Evolutionary conservation across 2,113 vertebrate species (phyloP).

Genomic region (Trichomycterus rosablanca): DNA sequence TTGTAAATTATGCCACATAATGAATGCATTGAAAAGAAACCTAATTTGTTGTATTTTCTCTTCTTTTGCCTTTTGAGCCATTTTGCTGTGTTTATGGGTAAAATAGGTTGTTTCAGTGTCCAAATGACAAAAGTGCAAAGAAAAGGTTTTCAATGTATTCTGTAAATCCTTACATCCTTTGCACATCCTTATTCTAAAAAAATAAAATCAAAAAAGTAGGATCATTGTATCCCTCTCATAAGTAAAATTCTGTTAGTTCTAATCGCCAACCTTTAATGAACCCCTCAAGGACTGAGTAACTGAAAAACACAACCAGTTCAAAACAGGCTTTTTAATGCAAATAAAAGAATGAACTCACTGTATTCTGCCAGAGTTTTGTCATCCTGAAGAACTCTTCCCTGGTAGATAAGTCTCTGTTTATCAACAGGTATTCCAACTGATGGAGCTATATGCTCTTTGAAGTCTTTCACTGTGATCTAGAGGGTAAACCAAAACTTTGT

Average conservation of each 20-base stretch:
- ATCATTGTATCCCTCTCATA: background rate
- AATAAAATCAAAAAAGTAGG: background rate
- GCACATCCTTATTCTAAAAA: no score
- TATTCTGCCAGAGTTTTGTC: slow-evolving; percentile 87
- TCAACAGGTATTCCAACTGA: slow-evolving; percentile 86
- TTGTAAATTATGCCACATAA: no score
- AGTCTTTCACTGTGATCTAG: slow-evolving; percentile 85
- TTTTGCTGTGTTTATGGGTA: no score
- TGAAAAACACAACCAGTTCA: background rate
- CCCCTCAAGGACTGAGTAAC: background rate
- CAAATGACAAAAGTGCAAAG: no score
- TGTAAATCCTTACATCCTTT: no score
- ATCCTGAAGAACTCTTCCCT: slow-evolving; percentile 87
- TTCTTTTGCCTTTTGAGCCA: no score
- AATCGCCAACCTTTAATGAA: background rate
- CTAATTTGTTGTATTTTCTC: no score
- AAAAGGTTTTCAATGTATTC: no score
- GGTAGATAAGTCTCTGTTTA: slow-evolving; percentile 90
- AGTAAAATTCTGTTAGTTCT: no score
- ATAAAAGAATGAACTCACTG: slow-evolving; percentile 66
- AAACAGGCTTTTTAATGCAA: background rate
- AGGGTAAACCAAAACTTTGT: background rate
- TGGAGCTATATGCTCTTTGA: slow-evolving; percentile 85
- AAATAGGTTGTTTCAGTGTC: no score
- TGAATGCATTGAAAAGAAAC: no score